Base-by-base conservation (phyloP, 2,888 invertebrate genomes). In the Erebia aethiops region DNA sequence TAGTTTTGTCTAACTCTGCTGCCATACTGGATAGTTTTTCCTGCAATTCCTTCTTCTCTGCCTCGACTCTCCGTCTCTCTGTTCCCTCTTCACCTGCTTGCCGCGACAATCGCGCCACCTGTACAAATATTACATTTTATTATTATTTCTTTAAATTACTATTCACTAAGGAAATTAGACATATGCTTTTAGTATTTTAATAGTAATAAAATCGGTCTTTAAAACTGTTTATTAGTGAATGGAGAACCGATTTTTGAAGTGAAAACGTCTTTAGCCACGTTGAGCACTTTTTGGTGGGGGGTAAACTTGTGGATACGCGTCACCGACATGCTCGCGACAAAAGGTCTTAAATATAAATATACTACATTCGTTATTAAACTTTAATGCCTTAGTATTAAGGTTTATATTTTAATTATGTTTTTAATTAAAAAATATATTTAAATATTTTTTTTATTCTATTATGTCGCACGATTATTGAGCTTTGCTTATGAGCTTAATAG, bases 11-110 rank as follows among this genome's bases (percentile, higher is more conserved):
- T 74, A 96, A 85, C 78, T 96, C 95, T 2, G 94, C 94, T 76
- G 96, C 95, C 79, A 95, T 89, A 77, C 94, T 94, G 76, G 94
- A 91, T 14, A 96, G 93, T 84, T 95, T 94, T 75, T 96, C 95
- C 74, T 94, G 93, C 76, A 96, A 89, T 77, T 94, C 94, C 80
- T 95, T 96, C 77, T 95, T 95, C 75, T 96, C 95, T 64, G 94
- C 94, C 62, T 97, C 95, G 0, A 96, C 96, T 77, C 96, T 94
- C 78, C 97, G 94, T 76, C 97, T 95, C 83, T 97, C 97, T 5
- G 96, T 94, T 35, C 97, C 97, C 86, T 97, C 97, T 81, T 97
- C 98, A 54, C 96, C 98, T 49, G 97, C 97, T 87, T 97, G 97
- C 71, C 97, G 94, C 78, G 97, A 97, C 72, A 97, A 88, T 73